A percentile compares a stretch with the other conserved stretches of the same genome.
Conservation (phyloP, 2,888 invertebrate genomes). For the Leuctra nigra region DNA sequence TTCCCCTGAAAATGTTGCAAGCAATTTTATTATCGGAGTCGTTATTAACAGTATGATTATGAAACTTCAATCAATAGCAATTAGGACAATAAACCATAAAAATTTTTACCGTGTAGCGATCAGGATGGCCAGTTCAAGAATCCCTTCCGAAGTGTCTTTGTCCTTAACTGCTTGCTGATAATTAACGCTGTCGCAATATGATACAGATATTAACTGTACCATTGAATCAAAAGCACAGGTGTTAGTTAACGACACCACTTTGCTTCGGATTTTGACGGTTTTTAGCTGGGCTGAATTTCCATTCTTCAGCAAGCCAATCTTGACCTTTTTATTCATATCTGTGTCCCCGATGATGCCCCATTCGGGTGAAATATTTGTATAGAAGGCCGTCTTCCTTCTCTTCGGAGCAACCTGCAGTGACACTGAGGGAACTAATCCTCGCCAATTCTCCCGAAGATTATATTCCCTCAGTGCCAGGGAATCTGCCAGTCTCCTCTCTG, state of each 20-base stretch:
- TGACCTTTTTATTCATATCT: not conserved
- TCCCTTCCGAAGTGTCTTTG: not conserved
- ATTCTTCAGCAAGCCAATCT: slow-evolving; percentile 7
- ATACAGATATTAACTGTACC: not conserved
- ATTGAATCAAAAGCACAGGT: slow-evolving; percentile 7
- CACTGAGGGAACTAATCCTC: too few species aligned
- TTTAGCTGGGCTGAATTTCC: not conserved
- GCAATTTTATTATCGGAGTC: not conserved
- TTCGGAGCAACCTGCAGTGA: too few species aligned
- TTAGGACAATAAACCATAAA: too few species aligned
- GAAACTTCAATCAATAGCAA: too few species aligned
- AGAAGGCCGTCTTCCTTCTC: not conserved
- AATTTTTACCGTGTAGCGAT: not conserved
- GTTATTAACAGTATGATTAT: too few species aligned
- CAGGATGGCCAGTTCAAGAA: not conserved
- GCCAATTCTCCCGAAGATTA: too few species aligned
- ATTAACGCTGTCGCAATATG: slow-evolving; percentile 4
- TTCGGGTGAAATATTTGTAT: slow-evolving; percentile 1
- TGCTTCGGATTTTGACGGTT: slow-evolving; percentile 1
- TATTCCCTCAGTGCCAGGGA: too few species aligned
- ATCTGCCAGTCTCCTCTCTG: too few species aligned
- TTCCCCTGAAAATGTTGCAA: not conserved
- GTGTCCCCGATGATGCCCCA: slow-evolving; percentile 3
- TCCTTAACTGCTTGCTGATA: not conserved
- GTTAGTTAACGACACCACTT: not conserved